Evolutionary conservation across 2,113 vertebrate species (phyloP).

Genomic region (Rhinogobius similis): DNA sequence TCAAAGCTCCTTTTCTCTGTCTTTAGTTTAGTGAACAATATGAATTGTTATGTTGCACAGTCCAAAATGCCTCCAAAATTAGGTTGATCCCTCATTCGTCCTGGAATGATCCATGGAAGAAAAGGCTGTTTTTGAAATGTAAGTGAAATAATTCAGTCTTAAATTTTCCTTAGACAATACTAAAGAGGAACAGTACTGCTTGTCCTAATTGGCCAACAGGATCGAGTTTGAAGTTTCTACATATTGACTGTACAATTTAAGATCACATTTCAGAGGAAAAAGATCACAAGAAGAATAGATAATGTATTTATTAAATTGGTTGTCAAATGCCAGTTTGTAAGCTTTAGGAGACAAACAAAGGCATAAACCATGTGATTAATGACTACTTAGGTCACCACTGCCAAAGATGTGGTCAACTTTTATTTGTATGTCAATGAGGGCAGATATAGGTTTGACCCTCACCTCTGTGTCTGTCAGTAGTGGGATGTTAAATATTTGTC

Average conservation of each 20-base stretch:
- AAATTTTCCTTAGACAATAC: no score
- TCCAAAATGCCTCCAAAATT: background rate
- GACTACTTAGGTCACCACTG: background rate
- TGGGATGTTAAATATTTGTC: conserved; percentile 74
- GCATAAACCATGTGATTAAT: background rate
- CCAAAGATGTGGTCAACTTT: background rate
- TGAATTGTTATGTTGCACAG: background rate
- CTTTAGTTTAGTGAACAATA: background rate
- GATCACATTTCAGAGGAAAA: no score
- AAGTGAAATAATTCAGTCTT: no score
- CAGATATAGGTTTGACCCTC: conserved; percentile 50
- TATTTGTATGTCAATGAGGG: conserved; percentile 18
- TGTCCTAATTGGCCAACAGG: no score
- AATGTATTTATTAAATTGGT: no score
- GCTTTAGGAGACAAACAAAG: background rate
- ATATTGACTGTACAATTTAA: no score
- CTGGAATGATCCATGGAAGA: no score
- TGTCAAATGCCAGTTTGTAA: background rate
- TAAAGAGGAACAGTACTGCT: no score
- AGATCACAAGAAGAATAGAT: no score
- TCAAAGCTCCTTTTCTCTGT: background rate
- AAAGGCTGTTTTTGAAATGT: no score
- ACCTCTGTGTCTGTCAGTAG: conserved; percentile 57
- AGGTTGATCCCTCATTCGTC: background rate
- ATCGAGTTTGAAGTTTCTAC: background rate